Percentiles rank a stretch among this genome's conserved stretches.
phyloP scores from a whole-genome alignment of 2,888 invertebrate genomes.

The Trichacis sp. region DNA sequence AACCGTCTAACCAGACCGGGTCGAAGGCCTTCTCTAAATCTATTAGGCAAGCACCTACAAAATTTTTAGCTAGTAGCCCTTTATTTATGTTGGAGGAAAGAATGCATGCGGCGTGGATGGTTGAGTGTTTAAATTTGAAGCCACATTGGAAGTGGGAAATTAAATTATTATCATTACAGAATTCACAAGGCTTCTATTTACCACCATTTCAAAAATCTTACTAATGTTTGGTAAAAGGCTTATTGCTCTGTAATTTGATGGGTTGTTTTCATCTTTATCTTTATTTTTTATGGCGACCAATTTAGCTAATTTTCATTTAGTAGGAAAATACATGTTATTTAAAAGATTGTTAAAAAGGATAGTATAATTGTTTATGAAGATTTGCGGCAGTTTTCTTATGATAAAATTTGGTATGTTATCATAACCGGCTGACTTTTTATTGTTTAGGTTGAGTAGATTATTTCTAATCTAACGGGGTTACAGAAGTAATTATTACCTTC shows the following conservation, averaged over 20 bases:
- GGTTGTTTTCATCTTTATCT: slow-evolving; percentile 9
- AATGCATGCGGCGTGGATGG: slow-evolving; percentile 29
- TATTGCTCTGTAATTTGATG: slow-evolving; percentile 18
- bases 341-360: slow-evolving; percentile 29
- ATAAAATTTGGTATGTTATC: slow-evolving; percentile 23
- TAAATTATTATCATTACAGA: slow-evolving; percentile 12
- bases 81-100: slow-evolving; percentile 14
- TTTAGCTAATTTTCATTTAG: slow-evolving; percentile 26
- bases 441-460: slow-evolving; percentile 11
- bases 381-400: slow-evolving; percentile 17
- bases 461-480: neutral
- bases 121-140: slow-evolving; percentile 34
- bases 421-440: slow-evolving; percentile 23
- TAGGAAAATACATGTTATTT: slow-evolving; percentile 15
- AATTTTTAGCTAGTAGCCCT: neutral
- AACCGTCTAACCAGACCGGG: neutral
- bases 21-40: too few species aligned
- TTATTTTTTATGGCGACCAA: slow-evolving; percentile 8
- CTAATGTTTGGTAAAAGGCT: too few species aligned
- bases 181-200: slow-evolving; percentile 10
- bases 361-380: neutral
- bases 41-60: slow-evolving; percentile 11
- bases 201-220: slow-evolving; percentile 19
- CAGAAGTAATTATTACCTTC: neutral
- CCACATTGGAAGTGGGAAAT: slow-evolving; percentile 36